Percentiles rank a stretch among this genome's conserved stretches.
Conservation (phyloP, 2,797 vertebrate genomes). For the Arnoldichthys spilopterus region DNA sequence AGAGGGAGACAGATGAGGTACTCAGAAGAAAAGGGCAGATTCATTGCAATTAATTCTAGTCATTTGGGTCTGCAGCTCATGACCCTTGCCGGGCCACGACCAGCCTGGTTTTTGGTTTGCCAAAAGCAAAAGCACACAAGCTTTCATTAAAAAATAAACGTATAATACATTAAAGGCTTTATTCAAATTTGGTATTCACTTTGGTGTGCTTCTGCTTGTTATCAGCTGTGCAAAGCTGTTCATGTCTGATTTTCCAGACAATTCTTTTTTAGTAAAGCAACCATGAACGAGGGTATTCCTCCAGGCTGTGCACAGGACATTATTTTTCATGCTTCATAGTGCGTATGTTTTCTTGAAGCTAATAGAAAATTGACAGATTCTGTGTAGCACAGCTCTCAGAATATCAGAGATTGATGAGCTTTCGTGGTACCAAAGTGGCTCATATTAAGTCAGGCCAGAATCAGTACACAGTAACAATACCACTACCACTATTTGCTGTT, state of each 20-base stretch:
- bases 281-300: constrained; percentile 46
- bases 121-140: constrained; percentile 10
- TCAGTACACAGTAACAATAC: constrained; percentile 16
- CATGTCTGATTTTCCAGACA: constrained; percentile 31
- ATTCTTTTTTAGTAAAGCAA: constrained; percentile 15
- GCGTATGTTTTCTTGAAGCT: constrained; percentile 41
- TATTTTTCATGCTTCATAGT: constrained; percentile 41
- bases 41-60: constrained; percentile 33
- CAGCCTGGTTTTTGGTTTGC: not conserved
- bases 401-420: constrained; percentile 34
- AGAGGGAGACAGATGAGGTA: not conserved
- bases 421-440: not conserved
- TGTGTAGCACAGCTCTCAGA: constrained; percentile 24
- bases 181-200: constrained; percentile 47
- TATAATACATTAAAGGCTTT: constrained; percentile 43
- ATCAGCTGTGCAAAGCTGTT: constrained; percentile 10
- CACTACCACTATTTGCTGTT: constrained; percentile 10
- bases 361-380: constrained; percentile 54
- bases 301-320: constrained; percentile 32
- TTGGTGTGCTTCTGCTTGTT: constrained; percentile 28
- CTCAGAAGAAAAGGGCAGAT: not conserved
- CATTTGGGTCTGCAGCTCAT: constrained; percentile 34
- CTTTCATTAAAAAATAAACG: constrained; percentile 47
- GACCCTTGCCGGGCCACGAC: not conserved
- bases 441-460: constrained; percentile 18